Evolutionary conservation across 2,113 vertebrate genomes (phyloP), one percentile per base, ranked within the genome.

Genomic region (Apistogramma diplotaenia): DNA sequence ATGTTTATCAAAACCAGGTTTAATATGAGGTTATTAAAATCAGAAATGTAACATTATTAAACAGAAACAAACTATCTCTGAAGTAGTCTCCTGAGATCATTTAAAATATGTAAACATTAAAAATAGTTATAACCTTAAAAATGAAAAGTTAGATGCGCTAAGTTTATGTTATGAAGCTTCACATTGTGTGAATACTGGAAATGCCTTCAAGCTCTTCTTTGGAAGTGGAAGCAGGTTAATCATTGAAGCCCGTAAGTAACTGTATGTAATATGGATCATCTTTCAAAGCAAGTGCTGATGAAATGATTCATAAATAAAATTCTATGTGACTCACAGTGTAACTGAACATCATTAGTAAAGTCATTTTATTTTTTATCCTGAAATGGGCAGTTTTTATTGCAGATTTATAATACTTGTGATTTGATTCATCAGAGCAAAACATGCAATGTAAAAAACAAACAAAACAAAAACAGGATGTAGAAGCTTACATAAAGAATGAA

Each of bases 271-370:
- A 7, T 3, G 13, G 0, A 27, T 27, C 53, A 2, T 13, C 5
- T 55, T 55, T 1, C 13, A 43, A 55, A 25, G 5, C 12, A 2
- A 35, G 13, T 27, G 56, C 56, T 58, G 56, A 9, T 58, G 7
- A 0, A 58, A 27, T 58, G 4, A 9, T 1, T 58, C 0, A 58
- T 5, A 0, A 10, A 58, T 18, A 18, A 0, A 5, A 29, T 58
- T 9, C 8, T 58, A 58, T 0, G 18, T 33, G 57, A 1, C 11
- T 1, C 53, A 8, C n/a, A n/a, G n/a, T 19, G 46, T 19, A 11
- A 7, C 19, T 33, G 29, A 59, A 0, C 16, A 59, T 16, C 27
- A 19, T 19, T 16, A 11, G n/a, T n/a, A n/a, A n/a, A n/a, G n/a
- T 0, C 16, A 59, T 1, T 35, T 60, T 60, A 60, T 31, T 19